Percentiles rank a stretch among this genome's conserved stretches.
These are phyloP conservation scores for Sceloporus undulatus DNA, from an alignment of 2,113 vertebrate species.

Conservation along the genomic window DNA sequence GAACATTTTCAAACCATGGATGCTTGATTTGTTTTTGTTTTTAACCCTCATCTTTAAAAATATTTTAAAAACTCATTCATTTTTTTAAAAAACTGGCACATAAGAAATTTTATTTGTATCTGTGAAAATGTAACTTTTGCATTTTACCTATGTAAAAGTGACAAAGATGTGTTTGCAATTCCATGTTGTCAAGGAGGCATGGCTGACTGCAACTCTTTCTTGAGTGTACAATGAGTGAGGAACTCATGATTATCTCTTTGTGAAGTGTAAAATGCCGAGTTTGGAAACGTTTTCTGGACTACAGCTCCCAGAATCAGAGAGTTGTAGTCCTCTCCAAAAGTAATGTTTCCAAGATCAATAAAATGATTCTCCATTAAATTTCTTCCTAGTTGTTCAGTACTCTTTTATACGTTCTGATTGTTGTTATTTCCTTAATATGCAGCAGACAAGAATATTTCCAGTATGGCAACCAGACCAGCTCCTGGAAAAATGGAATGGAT, in stretches of 20 bases:
- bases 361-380: background rate
- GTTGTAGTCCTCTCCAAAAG: too few relatives aligned
- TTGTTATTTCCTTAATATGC: conserved; percentile 52
- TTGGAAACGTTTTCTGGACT: too few relatives aligned
- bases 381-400: conserved; percentile 21
- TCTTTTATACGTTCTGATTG: conserved; percentile 35
- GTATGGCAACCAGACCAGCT: conserved; percentile 83
- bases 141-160: background rate
- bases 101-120: too few relatives aligned
- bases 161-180: background rate
- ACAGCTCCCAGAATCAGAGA: too few relatives aligned
- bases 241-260: background rate
- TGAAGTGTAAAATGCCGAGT: background rate
- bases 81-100: too few relatives aligned
- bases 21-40: too few relatives aligned
- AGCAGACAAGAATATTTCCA: conserved; percentile 85
- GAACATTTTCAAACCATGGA: too few relatives aligned
- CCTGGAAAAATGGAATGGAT: conserved; percentile 96
- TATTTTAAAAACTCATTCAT: too few relatives aligned
- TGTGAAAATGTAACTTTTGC: background rate
- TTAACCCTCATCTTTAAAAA: too few relatives aligned
- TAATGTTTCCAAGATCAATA: too few relatives aligned
- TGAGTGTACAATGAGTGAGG: background rate
- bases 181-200: background rate
- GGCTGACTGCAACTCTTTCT: conserved; percentile 26